A percentile compares a stretch with the other conserved stretches of the same genome.
These are phyloP conservation scores for Nothoprocta perdicaria DNA, from an alignment of 2,113 vertebrate genomes.

Conservation along the genomic window DNA sequence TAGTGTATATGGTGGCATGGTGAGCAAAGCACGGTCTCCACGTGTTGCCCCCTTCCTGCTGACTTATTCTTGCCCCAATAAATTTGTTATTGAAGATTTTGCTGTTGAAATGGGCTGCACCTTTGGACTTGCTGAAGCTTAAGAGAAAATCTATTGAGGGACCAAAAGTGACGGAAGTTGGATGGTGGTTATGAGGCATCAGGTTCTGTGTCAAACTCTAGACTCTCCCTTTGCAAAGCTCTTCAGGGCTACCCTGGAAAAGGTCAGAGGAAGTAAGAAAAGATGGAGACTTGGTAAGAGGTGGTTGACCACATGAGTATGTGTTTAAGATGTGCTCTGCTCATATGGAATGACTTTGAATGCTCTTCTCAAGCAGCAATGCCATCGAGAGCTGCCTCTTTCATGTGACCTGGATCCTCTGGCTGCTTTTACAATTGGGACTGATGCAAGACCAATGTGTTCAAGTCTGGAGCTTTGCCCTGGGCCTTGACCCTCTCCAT, in stretches of 20 bases:
- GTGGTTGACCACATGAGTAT: not conserved
- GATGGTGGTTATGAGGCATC: accelerated
- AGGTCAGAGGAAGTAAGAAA: not conserved
- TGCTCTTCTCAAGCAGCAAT: not conserved
- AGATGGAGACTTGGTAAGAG: not conserved
- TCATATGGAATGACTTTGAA: not conserved
- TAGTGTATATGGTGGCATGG: accelerated
- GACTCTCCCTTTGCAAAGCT: not conserved
- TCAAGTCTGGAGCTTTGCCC: not conserved
- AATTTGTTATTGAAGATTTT: not conserved
- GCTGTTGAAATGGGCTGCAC: not conserved
- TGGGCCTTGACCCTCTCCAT: accelerated
- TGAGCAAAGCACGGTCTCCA: not conserved
- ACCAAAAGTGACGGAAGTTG: not conserved
- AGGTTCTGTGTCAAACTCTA: not conserved
- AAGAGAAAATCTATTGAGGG: not conserved
- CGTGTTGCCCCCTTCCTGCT: not conserved
- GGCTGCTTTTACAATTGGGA: not conserved
- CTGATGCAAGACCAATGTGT: not conserved
- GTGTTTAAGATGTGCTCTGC: not conserved
- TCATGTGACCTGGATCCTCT: not conserved
- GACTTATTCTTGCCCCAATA: not conserved
- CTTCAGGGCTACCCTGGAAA: not conserved
- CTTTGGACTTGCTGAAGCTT: not conserved
- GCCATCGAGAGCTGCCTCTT: not conserved